Conservation (phyloP, 2,113 vertebrate genomes). For the Tachysurus fulvidraco region DNA sequence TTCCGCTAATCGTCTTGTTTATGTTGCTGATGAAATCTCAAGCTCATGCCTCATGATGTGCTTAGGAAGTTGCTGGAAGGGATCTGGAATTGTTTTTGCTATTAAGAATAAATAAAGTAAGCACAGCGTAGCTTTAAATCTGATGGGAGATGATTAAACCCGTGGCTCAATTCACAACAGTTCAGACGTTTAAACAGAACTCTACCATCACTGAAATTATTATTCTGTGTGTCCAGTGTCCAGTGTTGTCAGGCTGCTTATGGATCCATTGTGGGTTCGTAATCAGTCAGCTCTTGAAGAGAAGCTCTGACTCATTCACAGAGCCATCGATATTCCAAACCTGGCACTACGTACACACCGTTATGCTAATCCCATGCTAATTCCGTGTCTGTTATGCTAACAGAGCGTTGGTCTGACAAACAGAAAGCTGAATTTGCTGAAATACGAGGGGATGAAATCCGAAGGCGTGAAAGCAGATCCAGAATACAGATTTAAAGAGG, state of each 20-base stretch:
- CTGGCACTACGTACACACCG: background rate
- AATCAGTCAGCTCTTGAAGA: background rate
- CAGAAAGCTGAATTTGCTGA: background rate
- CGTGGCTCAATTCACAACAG: background rate
- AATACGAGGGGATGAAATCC: background rate
- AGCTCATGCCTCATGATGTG: background rate
- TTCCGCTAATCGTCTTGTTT: conserved; percentile 28
- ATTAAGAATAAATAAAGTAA: background rate
- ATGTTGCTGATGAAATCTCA: background rate
- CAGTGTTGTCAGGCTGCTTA: background rate
- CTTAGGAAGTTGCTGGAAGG: conserved; percentile 7
- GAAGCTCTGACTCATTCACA: background rate
- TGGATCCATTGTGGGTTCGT: background rate
- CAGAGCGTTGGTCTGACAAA: background rate
- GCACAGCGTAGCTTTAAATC: background rate
- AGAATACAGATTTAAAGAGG: background rate
- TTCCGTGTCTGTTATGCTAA: background rate
- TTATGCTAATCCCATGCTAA: background rate
- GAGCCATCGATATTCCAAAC: background rate
- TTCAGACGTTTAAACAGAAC: background rate
- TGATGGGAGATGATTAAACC: background rate
- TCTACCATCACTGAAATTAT: background rate
- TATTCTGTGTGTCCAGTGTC: background rate
- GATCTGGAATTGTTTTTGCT: background rate
- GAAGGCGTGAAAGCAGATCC: background rate